phyloP scores from a whole-genome alignment of 2,888 invertebrate species.

The Amblyteles armatorius region DNA sequence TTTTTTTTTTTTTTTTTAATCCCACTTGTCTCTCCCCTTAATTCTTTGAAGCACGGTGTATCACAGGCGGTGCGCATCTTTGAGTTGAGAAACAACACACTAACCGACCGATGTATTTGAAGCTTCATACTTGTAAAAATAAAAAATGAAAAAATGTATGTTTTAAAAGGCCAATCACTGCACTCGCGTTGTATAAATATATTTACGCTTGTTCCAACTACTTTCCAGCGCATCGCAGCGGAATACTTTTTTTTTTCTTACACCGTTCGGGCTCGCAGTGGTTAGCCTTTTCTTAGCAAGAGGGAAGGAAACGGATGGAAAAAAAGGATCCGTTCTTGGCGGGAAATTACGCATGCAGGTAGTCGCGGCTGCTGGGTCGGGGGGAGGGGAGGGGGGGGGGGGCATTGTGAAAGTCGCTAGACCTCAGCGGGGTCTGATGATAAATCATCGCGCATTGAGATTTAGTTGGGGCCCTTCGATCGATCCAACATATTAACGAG shows the following conservation, averaged over 20 bases:
- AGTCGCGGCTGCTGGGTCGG: conserved; percentile 63
- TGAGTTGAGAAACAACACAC: neutral
- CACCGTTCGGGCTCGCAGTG: conserved; percentile 12
- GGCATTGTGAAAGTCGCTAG: conserved; percentile 76
- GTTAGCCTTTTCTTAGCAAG: conserved; percentile 37
- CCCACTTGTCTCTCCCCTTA: no score
- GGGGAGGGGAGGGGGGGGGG: neutral
- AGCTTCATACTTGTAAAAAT: no score
- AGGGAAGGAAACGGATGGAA: conserved; percentile 60
- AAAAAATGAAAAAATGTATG: neutral
- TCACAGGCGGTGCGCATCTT: no score
- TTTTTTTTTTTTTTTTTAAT: no score
- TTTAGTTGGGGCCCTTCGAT: conserved; percentile 71
- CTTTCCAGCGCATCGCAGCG: neutral
- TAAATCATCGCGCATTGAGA: conserved; percentile 82
- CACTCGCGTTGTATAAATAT: neutral
- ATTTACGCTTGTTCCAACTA: neutral
- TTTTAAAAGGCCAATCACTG: conserved; percentile 3
- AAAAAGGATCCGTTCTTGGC: conserved; percentile 68
- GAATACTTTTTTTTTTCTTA: conserved; percentile 35
- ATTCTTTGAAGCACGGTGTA: no score
- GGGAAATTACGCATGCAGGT: conserved; percentile 80
- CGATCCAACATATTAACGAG: conserved; percentile 76
- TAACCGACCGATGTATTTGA: no score
- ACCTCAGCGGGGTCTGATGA: conserved; percentile 81